Evolutionary conservation across 2,888 invertebrate genomes (phyloP), one percentile per base, ranked within the genome.

Genomic region (Poecilobothrus nobilitatus): DNA sequence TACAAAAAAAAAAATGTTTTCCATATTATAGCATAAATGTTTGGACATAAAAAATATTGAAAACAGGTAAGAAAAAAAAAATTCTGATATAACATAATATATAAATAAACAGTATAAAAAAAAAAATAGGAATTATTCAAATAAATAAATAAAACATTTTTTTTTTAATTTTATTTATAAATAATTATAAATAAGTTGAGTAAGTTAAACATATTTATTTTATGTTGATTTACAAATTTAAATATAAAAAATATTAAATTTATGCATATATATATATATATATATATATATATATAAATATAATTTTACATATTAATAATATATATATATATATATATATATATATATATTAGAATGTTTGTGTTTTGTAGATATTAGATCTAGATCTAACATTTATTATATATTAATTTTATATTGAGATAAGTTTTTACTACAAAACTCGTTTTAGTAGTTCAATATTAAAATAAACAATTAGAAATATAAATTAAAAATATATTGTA

Each of bases 361-460:
- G 53, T 53, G 53, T 53, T 53, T 53, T 53, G 53, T 53, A 53
- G 53, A 53, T 53, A 53, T 53, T 53, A 53, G 53, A 53, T 53
- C 53, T 53, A 53, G 53, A 53, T 53, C 18, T 53, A 53, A 53
- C 53, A 53, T 53, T 27, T 53, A 53, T 53, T 53, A 53, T 53
- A 53, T 18, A 53, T 53, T n/a, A 53, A 53, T 53, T 53, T 53
- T 53, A 53, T 53, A 53, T 53, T n/a, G 53, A 53, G 53, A 53
- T 53, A 53, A 53, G 53, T 53, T 53, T 53, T 53, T 53, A 53
- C 53, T 53, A 53, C 53, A 53, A 53, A 53, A 53, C 53, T 53
- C 53, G 53, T 53, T 53, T 53, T 53, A 53, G 53, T 53, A n/a
- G 53, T 53, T 53, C 53, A 53, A 53, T 53, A 53, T 18, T 53